Percentiles rank a stretch among this genome's conserved stretches.
phyloP scores from a whole-genome alignment of 2,113 vertebrate genomes.

The Corvus hawaiiensis region DNA sequence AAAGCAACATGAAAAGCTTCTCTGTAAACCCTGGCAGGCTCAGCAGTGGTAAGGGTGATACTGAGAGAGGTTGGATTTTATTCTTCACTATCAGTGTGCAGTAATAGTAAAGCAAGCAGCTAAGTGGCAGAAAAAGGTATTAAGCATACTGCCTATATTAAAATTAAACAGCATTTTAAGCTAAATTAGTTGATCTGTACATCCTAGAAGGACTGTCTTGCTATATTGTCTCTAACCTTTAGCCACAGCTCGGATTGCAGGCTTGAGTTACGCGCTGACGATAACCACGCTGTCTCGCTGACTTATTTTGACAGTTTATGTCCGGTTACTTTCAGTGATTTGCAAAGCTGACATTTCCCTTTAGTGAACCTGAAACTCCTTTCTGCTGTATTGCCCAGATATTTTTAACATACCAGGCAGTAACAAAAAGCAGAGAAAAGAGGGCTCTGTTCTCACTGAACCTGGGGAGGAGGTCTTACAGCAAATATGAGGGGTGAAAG shows the following conservation, averaged over 20 bases:
- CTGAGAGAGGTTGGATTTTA: not conserved
- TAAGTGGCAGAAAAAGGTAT: not conserved
- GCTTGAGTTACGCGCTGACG: not conserved
- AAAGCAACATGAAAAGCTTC: not conserved
- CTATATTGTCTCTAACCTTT: not conserved
- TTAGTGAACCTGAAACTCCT: constrained; percentile 51
- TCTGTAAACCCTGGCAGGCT: not conserved
- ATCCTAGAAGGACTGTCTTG: not conserved
- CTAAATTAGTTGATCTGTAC: not conserved
- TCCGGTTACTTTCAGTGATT: constrained; percentile 41
- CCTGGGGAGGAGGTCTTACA: not conserved
- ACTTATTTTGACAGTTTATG: constrained; percentile 46
- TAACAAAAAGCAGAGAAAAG: not conserved
- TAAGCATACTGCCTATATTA: not conserved
- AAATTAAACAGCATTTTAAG: not conserved
- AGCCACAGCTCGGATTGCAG: not conserved
- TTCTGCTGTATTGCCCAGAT: constrained; percentile 27
- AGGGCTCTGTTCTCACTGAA: not conserved
- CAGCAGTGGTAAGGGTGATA: not conserved
- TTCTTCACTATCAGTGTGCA: not conserved
- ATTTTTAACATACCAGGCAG: constrained; percentile 20
- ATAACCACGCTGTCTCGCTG: not conserved
- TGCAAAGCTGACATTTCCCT: constrained; percentile 49
- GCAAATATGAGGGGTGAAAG: not conserved
- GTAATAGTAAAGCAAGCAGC: not conserved